phyloP scores from a whole-genome alignment of 2,113 vertebrate genomes.

The Nothobranchius kuhntae region DNA sequence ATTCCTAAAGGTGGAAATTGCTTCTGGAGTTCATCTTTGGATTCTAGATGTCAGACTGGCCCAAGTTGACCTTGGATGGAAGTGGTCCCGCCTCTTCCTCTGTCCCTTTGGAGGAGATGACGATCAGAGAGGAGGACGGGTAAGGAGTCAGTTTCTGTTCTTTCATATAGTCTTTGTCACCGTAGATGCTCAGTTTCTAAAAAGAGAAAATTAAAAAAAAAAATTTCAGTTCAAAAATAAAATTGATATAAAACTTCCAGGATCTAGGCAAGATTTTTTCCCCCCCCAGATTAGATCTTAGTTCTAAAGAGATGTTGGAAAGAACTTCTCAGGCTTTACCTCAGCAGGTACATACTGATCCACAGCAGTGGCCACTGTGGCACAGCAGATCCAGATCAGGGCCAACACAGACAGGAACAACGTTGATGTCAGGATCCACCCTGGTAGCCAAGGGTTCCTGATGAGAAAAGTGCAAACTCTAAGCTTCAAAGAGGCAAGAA shows the following conservation, averaged over 20 bases:
- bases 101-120: slow-evolving; percentile 83
- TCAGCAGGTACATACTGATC: slow-evolving; percentile 94
- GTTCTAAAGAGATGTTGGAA: background rate
- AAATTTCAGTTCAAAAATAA: too few species aligned
- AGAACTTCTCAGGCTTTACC: slow-evolving; percentile 67
- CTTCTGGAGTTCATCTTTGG: slow-evolving; percentile 32
- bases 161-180: slow-evolving; percentile 88
- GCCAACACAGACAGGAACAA: slow-evolving; percentile 92
- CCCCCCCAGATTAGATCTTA: background rate
- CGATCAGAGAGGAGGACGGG: slow-evolving; percentile 86
- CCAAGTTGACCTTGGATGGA: slow-evolving; percentile 90
- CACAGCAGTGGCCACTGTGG: slow-evolving; percentile 94
- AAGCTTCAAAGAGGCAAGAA: background rate
- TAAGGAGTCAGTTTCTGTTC: slow-evolving; percentile 90
- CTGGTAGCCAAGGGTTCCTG: slow-evolving; percentile 89
- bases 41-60: slow-evolving; percentile 82
- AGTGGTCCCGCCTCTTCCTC: slow-evolving; percentile 90
- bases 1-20: slow-evolving; percentile 17
- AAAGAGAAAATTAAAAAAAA: slow-evolving; percentile 4
- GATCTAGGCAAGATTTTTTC: background rate
- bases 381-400: slow-evolving; percentile 97
- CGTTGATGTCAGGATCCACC: slow-evolving; percentile 94
- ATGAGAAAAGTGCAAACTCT: background rate
- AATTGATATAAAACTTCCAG: too few species aligned
- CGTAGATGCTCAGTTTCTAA: slow-evolving; percentile 97